Conservation (phyloP, 1,140 invertebrate genomes). For the Drosophila athabasca region DNA sequence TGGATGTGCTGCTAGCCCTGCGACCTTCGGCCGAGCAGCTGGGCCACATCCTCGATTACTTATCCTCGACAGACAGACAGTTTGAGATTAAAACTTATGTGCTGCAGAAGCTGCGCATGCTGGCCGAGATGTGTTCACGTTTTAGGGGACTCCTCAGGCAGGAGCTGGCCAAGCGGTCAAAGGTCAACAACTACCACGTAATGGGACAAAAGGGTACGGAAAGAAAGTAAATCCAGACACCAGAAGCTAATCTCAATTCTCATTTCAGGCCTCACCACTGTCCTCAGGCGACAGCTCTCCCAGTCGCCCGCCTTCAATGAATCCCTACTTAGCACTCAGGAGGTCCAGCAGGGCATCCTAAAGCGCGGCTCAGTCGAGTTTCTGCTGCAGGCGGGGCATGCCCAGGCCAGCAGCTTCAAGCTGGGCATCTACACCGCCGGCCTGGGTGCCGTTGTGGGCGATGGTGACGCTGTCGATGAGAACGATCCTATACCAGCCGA, state of each 20-base stretch:
- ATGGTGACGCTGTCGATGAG: slow-evolving; percentile 84
- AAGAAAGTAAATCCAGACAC: neutral
- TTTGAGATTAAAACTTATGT: slow-evolving; percentile 89
- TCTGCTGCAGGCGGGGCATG: slow-evolving; percentile 85
- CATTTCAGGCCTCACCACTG: slow-evolving; percentile 87
- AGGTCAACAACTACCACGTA: slow-evolving; percentile 88
- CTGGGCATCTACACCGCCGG: slow-evolving; percentile 93
- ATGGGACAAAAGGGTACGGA: slow-evolving; percentile 86
- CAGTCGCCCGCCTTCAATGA: slow-evolving; percentile 87
- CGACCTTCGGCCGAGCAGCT: slow-evolving; percentile 85
- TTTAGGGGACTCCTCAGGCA: slow-evolving; percentile 84
- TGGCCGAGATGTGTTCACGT: slow-evolving; percentile 84
- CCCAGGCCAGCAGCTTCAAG: slow-evolving; percentile 85
- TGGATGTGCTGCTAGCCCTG: slow-evolving; percentile 89
- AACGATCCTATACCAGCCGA: slow-evolving; percentile 84
- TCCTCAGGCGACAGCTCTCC: slow-evolving; percentile 87
- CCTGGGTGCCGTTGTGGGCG: slow-evolving; percentile 87
- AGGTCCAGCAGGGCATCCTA: slow-evolving; percentile 89
- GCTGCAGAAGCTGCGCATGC: slow-evolving; percentile 87
- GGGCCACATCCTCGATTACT: slow-evolving; percentile 85
- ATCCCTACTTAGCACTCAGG: slow-evolving; percentile 89
- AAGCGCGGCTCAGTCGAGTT: slow-evolving; percentile 91
- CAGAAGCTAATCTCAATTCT: neutral
- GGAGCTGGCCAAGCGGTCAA: slow-evolving; percentile 82
- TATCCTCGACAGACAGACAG: slow-evolving; percentile 85